Evolutionary conservation across 2,797 vertebrate species (phyloP).

Genomic region (Etheostoma nigrum): DNA sequence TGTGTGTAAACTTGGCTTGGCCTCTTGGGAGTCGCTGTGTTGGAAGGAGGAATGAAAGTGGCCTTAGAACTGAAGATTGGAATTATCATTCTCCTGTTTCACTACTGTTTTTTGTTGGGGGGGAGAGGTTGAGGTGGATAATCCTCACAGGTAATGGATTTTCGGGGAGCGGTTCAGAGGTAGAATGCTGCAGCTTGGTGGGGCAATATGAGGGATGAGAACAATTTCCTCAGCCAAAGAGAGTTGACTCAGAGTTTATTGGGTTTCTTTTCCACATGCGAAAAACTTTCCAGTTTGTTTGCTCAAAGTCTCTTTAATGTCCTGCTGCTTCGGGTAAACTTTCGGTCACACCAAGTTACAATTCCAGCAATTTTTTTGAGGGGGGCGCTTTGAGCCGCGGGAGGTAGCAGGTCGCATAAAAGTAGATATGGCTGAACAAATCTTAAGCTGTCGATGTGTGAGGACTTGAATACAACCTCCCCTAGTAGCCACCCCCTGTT

Average conservation of each 20-base stretch:
- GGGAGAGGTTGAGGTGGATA: slow-evolving; percentile 15
- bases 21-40: slow-evolving; percentile 21
- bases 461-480: slow-evolving; percentile 17
- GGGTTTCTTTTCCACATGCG: slow-evolving; percentile 1
- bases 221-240: slow-evolving; percentile 45
- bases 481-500: not conserved
- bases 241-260: slow-evolving; percentile 58
- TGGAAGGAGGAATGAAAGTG: slow-evolving; percentile 24
- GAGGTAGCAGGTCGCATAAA: slow-evolving; percentile 16
- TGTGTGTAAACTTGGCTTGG: slow-evolving; percentile 32
- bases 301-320: slow-evolving; percentile 34
- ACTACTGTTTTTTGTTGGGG: slow-evolving; percentile 6
- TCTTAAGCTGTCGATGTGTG: slow-evolving; percentile 16
- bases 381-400: slow-evolving; percentile 14
- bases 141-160: slow-evolving; percentile 61
- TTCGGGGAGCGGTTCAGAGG: slow-evolving; percentile 10
- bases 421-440: slow-evolving; percentile 34
- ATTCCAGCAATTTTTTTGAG: slow-evolving; percentile 12
- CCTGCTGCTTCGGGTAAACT: slow-evolving; percentile 30
- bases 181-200: slow-evolving; percentile 27
- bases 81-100: slow-evolving; percentile 40
- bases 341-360: slow-evolving; percentile 30
- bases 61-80: slow-evolving; percentile 47
- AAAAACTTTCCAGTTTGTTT: slow-evolving; percentile 51
- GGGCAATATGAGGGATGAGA: slow-evolving; percentile 40